Base-by-base conservation (phyloP, 2,888 invertebrate genomes). In the Apamea crenata region DNA sequence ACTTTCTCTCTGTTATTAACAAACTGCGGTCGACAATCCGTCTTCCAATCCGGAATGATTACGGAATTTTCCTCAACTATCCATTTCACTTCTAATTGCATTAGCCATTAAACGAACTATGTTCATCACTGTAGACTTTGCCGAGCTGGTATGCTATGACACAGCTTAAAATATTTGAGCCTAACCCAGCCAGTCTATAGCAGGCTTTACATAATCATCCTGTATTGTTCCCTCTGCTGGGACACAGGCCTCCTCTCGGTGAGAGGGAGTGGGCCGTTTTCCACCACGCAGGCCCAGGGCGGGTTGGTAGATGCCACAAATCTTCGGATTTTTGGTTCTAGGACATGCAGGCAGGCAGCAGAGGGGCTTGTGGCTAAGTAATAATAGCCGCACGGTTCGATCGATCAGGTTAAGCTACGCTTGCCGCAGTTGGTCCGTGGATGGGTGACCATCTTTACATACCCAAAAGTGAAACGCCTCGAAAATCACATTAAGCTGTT, bases 11-110 rank as follows among this genome's bases (percentile, higher is more conserved):
- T 50, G 14, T 3, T 66, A 68, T 36, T 61, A 74, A 53, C 4
- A 25, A 16, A 29, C 40, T 18, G 7, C 25, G 25, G 44, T 63
- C 68, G 44, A 40, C 10, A 61, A 61, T 81, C 32, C 53, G 4
- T 66, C 32, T 21, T n/a, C 40, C 32, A 36, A 47, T 66, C 50
- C n/a, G 53, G 18, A 18, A 53, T 29, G 8, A 74, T 68, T n/a
- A 61, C 21, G 16, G 32, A 61, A 68, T 81, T 81, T 67, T 32
- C 44, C n/a, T 53, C 29, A n/a, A 32, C 29, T 44, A 63, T 78
- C 61, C n/a, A 32, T 63, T 44, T 21, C 32, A 50, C 25, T 29
- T 1, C 50, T 53, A 63, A 70, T 69, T 56, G n/a, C 16, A 32
- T 44, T 8, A 44, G 3, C 50, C 8, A 68, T n/a, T 40, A 12